phyloP scores from a whole-genome alignment of 2,888 invertebrate species.

The Pandemis cinnamomeana region DNA sequence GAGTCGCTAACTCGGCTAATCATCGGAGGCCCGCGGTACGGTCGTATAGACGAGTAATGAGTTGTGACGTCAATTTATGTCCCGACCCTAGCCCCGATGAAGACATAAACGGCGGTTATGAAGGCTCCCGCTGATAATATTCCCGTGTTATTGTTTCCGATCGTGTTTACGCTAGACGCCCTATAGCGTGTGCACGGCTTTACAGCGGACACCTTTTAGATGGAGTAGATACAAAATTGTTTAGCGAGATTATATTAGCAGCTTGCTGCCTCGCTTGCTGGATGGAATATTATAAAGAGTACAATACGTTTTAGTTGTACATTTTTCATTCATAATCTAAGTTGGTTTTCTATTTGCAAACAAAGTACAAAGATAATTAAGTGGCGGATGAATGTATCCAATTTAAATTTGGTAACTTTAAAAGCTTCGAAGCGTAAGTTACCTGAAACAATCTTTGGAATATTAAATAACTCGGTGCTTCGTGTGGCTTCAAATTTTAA shows the following conservation, averaged over 20 bases:
- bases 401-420: neutral
- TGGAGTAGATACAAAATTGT: slow-evolving; percentile 35
- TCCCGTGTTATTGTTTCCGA: slow-evolving; percentile 63
- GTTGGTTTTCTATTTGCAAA: neutral
- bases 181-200: slow-evolving; percentile 27
- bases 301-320: neutral
- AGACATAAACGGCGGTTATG: slow-evolving; percentile 64
- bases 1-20: slow-evolving; percentile 31
- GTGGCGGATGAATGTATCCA: neutral
- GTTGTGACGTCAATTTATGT: slow-evolving; percentile 44
- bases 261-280: slow-evolving; percentile 15
- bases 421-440: neutral
- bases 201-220: slow-evolving; percentile 29
- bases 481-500: slow-evolving; percentile 1
- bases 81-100: slow-evolving; percentile 54
- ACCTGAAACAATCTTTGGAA: neutral
- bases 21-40: slow-evolving; percentile 25
- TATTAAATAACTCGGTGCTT: neutral
- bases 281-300: slow-evolving; percentile 21
- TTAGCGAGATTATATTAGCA: slow-evolving; percentile 33
- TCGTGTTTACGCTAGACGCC: slow-evolving; percentile 51
- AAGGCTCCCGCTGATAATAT: slow-evolving; percentile 64
- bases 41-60: slow-evolving; percentile 40
- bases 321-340: neutral
- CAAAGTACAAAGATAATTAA: neutral